Conservation (phyloP, 2,888 invertebrate genomes). For the Brachyptera risi region DNA sequence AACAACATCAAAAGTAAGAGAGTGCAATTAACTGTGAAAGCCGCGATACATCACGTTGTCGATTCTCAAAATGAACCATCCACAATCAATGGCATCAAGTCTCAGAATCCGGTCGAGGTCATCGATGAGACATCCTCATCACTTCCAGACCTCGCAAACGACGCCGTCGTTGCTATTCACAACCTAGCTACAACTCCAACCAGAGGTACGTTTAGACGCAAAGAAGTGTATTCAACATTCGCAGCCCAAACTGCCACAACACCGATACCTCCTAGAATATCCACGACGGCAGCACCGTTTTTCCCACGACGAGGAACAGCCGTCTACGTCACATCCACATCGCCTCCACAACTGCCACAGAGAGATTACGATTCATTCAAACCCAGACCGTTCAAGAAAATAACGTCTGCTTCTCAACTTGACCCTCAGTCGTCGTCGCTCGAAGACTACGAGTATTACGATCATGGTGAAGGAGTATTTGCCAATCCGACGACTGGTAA, state of each 20-base stretch:
- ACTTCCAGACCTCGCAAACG: conserved; percentile 39
- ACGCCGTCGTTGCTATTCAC: conserved; percentile 39
- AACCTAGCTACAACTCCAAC: conserved; percentile 38
- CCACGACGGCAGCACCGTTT: conserved; percentile 14
- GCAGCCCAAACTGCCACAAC: background rate
- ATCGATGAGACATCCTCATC: conserved; percentile 9
- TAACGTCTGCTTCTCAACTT: background rate
- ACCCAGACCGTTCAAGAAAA: conserved; percentile 29
- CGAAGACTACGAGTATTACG: conserved; percentile 64
- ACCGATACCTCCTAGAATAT: background rate
- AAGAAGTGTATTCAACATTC: background rate
- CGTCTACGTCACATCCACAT: conserved; percentile 6
- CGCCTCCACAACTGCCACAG: conserved; percentile 25
- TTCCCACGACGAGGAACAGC: conserved; percentile 19
- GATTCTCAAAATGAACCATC: conserved; percentile 9
- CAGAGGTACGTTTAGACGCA: conserved; percentile 18
- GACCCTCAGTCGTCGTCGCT: background rate
- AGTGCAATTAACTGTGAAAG: background rate
- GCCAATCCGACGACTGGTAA: conserved; percentile 52
- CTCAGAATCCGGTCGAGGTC: background rate
- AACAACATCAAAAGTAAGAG: background rate
- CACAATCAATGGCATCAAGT: background rate
- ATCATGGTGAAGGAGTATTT: conserved; percentile 58
- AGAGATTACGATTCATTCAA: conserved; percentile 36
- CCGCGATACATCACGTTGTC: conserved; percentile 6